These are phyloP conservation scores for Platycnemis pennipes DNA, from an alignment of 2,888 invertebrate species.

Conservation along the genomic window DNA sequence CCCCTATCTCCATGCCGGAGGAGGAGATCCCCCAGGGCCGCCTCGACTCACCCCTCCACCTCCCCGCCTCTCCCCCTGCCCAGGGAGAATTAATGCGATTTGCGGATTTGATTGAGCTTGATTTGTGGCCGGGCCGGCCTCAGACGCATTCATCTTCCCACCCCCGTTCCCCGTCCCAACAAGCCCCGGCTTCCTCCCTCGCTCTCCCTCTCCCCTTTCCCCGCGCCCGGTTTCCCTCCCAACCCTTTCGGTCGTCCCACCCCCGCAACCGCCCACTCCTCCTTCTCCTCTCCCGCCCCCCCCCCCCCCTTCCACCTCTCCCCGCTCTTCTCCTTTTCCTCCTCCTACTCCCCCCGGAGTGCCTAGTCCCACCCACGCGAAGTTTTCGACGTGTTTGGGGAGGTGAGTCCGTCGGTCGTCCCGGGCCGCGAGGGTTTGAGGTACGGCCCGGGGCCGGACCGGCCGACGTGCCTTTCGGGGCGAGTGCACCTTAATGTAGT, in stretches of 20 bases:
- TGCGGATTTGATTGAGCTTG: conserved; percentile 66
- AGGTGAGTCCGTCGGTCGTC: not conserved
- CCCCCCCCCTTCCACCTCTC: not conserved
- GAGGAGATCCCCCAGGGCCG: conserved; percentile 43
- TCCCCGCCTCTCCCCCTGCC: conserved; percentile 34
- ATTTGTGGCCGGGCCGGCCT: conserved; percentile 57
- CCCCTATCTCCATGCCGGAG: not conserved
- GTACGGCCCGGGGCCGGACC: not conserved
- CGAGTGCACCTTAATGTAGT: conserved; percentile 20
- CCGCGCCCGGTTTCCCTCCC: not conserved
- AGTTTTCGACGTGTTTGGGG: not conserved
- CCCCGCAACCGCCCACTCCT: not conserved
- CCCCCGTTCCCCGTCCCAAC: not conserved
- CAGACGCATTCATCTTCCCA: conserved; percentile 63
- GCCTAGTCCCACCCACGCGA: not conserved
- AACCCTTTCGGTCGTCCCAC: too few species aligned
- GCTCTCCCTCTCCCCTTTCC: not conserved
- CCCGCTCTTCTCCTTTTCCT: not conserved
- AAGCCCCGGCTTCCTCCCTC: not conserved
- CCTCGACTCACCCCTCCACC: not conserved
- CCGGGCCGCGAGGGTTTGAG: not conserved
- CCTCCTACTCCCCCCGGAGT: not conserved
- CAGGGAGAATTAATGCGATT: conserved; percentile 62
- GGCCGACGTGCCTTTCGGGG: not conserved
- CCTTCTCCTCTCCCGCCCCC: not conserved